A percentile compares a stretch with the other conserved stretches of the same genome.
These are phyloP conservation scores for Eciton burchellii DNA, from an alignment of 1,140 invertebrate genomes.

Conservation along the genomic window DNA sequence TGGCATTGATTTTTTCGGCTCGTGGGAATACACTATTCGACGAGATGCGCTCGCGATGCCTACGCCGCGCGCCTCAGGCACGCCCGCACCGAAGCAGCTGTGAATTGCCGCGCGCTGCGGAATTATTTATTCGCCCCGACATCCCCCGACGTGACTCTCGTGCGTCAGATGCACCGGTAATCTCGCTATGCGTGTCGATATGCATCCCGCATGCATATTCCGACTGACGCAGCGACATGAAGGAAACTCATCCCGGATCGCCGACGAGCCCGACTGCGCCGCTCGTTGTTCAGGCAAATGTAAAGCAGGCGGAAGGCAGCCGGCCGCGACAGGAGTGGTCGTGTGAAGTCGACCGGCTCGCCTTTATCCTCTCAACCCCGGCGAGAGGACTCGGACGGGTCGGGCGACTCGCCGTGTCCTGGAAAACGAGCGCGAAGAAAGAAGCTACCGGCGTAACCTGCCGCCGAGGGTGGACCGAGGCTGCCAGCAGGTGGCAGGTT, in stretches of 20 bases:
- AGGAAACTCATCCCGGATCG: slow-evolving; percentile 5
- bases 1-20: background rate
- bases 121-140: slow-evolving; percentile 17
- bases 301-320: background rate
- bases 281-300: slow-evolving; percentile 38
- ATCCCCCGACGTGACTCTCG: background rate
- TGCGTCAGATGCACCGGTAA: slow-evolving; percentile 1
- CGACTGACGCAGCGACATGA: background rate
- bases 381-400: slow-evolving; percentile 15
- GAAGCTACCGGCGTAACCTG: slow-evolving; percentile 53
- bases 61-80: too few species aligned
- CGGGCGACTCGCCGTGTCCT: slow-evolving; percentile 35
- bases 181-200: background rate
- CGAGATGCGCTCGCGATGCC: background rate
- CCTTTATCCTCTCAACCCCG: slow-evolving; percentile 31
- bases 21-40: background rate
- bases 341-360: slow-evolving; percentile 7
- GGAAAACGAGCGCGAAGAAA: slow-evolving; percentile 47
- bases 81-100: background rate
- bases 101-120: background rate
- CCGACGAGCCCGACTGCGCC: too few species aligned
- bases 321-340: background rate
- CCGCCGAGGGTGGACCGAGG: slow-evolving; percentile 76
- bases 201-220: background rate
- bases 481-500: slow-evolving; percentile 83